Percentiles rank a stretch among this genome's conserved stretches.
phyloP scores from a whole-genome alignment of 2,888 invertebrate genomes.

The Drosophila phalerata region DNA sequence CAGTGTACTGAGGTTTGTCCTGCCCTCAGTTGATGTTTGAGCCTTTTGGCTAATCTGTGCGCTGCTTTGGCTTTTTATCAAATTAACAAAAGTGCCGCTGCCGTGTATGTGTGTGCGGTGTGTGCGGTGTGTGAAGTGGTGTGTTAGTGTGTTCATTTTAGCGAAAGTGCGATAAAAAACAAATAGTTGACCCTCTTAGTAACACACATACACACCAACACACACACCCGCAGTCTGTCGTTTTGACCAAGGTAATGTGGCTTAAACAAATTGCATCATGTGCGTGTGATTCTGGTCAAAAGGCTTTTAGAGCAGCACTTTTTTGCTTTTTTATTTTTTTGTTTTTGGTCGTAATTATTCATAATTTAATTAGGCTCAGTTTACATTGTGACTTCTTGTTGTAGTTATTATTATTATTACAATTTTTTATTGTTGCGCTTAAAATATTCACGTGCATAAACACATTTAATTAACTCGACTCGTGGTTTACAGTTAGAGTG shows the following conservation, averaged over 20 bases:
- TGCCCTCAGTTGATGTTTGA: slow-evolving; percentile 24
- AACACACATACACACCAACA: slow-evolving; percentile 1
- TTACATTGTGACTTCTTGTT: slow-evolving; percentile 63
- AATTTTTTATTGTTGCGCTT: slow-evolving; percentile 70
- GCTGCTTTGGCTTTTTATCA: slow-evolving; percentile 77
- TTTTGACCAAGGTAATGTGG: slow-evolving; percentile 54
- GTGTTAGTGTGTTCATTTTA: slow-evolving; percentile 76
- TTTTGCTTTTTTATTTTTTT: not conserved
- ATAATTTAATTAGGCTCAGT: slow-evolving; percentile 84
- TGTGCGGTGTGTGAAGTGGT: not conserved
- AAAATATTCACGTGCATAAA: slow-evolving; percentile 83
- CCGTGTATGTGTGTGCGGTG: slow-evolving; percentile 25
- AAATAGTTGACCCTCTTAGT: slow-evolving; percentile 67
- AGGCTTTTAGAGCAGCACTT: slow-evolving; percentile 57
- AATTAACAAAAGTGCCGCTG: slow-evolving; percentile 82
- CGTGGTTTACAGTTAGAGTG: slow-evolving; percentile 7
- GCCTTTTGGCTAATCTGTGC: slow-evolving; percentile 49
- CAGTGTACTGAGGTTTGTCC: slow-evolving; percentile 45
- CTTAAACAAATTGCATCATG: slow-evolving; percentile 82
- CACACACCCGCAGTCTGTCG: not conserved
- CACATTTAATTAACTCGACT: slow-evolving; percentile 80
- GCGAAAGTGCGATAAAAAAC: slow-evolving; percentile 83
- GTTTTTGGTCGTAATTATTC: slow-evolving; percentile 76
- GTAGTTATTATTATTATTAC: slow-evolving; percentile 46
- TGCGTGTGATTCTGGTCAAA: slow-evolving; percentile 74